phyloP scores from a whole-genome alignment of 2,797 vertebrate genomes.

The Choloepus didactylus region DNA sequence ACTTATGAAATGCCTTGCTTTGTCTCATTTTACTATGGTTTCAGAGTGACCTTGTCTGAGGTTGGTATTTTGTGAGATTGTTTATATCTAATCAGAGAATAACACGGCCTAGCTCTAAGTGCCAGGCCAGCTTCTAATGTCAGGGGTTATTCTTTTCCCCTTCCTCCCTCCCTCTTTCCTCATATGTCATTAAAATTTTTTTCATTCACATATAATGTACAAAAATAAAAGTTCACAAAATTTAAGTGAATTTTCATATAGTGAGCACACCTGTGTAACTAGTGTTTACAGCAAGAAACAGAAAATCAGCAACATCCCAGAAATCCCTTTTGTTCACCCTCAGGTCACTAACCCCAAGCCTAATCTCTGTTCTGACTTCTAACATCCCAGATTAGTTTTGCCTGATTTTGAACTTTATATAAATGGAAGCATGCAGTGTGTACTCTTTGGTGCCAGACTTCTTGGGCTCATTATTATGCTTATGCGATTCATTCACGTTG shows the following conservation, averaged over 20 bases:
- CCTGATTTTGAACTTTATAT: not conserved
- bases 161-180: not conserved
- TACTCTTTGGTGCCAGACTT: not conserved
- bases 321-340: not conserved
- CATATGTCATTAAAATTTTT: conserved; percentile 2
- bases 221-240: not conserved
- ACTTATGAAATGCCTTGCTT: not conserved
- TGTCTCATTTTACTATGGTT: not conserved
- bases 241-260: conserved; percentile 18
- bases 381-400: not conserved
- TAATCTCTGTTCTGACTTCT: not conserved
- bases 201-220: conserved; percentile 2
- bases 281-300: not conserved
- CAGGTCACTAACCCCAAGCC: not conserved
- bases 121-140: not conserved
- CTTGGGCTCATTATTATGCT: not conserved
- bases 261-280: not conserved
- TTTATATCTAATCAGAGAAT: not conserved
- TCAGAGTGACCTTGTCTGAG: not conserved
- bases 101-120: not conserved
- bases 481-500: not conserved
- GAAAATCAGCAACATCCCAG: not conserved
- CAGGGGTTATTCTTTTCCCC: not conserved
- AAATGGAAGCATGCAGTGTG: not conserved
- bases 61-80: not conserved